Conservation (phyloP, 2,888 invertebrate species). For the Rambutsinella grinnellia region DNA sequence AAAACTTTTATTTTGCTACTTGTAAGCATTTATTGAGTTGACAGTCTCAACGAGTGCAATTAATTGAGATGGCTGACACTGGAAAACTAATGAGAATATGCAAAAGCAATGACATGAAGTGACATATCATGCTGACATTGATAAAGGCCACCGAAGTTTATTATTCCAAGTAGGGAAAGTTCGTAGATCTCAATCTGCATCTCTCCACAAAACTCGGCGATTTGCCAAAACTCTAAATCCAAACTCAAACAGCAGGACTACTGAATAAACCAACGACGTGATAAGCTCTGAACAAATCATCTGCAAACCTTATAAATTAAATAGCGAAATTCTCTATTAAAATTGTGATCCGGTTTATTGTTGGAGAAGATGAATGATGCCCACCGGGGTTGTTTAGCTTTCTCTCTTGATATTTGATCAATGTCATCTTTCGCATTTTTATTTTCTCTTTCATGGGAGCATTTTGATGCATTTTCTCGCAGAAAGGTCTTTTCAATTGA, state of each 20-base stretch:
- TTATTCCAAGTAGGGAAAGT: no score
- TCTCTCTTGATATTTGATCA: no score
- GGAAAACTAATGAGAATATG: no score
- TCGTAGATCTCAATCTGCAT: neutral
- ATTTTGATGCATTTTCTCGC: no score
- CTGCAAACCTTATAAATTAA: conserved; percentile 17
- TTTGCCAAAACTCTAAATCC: neutral
- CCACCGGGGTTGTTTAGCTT: conserved; percentile 32
- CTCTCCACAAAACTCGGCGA: neutral
- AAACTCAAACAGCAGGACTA: neutral
- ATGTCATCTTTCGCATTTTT: no score
- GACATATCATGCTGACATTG: no score
- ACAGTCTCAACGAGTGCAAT: neutral
- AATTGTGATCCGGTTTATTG: neutral
- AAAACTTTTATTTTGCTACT: neutral
- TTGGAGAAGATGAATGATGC: conserved; percentile 45
- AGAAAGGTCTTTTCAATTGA: no score
- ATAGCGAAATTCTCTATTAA: conserved; percentile 7
- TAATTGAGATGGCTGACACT: neutral
- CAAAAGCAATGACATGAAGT: no score
- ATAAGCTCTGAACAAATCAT: conserved; percentile 14
- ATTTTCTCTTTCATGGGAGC: no score
- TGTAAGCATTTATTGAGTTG: neutral
- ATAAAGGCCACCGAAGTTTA: no score
- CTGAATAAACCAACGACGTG: neutral